Percentiles rank a stretch among this genome's conserved stretches.
These are phyloP conservation scores for Erannis defoliaria DNA, from an alignment of 2,888 invertebrate genomes.

Conservation along the genomic window DNA sequence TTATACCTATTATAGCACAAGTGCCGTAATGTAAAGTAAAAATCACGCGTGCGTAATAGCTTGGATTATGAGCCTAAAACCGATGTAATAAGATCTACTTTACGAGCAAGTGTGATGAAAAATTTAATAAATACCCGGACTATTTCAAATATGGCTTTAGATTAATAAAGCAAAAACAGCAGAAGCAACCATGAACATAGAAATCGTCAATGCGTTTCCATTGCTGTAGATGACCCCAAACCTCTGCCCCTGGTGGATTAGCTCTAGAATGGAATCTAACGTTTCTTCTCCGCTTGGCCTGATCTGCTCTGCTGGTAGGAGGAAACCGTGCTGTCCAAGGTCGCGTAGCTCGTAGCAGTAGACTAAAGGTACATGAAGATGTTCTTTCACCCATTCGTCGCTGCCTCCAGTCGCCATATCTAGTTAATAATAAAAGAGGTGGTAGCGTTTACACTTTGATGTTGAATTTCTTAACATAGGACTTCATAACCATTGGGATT, in stretches of 20 bases:
- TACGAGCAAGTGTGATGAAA: too few relatives aligned
- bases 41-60: too few relatives aligned
- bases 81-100: too few relatives aligned
- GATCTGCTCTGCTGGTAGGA: slow-evolving; percentile 87
- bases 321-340: slow-evolving; percentile 85
- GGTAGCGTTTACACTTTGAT: too few relatives aligned
- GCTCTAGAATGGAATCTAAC: slow-evolving; percentile 77
- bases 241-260: slow-evolving; percentile 66
- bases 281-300: slow-evolving; percentile 82
- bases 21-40: too few relatives aligned
- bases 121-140: too few relatives aligned
- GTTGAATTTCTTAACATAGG: too few relatives aligned
- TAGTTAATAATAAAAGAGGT: neutral
- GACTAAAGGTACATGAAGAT: slow-evolving; percentile 62
- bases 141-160: neutral
- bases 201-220: slow-evolving; percentile 20
- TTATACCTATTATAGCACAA: too few relatives aligned
- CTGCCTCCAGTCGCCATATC: slow-evolving; percentile 57
- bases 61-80: too few relatives aligned
- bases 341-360: slow-evolving; percentile 85
- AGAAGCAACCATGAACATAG: slow-evolving; percentile 20
- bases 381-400: slow-evolving; percentile 72
- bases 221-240: slow-evolving; percentile 55
- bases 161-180: slow-evolving; percentile 4
- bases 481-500: too few relatives aligned